Conservation (phyloP, 1,140 invertebrate species). For the Trypoxylus dichotomus region DNA sequence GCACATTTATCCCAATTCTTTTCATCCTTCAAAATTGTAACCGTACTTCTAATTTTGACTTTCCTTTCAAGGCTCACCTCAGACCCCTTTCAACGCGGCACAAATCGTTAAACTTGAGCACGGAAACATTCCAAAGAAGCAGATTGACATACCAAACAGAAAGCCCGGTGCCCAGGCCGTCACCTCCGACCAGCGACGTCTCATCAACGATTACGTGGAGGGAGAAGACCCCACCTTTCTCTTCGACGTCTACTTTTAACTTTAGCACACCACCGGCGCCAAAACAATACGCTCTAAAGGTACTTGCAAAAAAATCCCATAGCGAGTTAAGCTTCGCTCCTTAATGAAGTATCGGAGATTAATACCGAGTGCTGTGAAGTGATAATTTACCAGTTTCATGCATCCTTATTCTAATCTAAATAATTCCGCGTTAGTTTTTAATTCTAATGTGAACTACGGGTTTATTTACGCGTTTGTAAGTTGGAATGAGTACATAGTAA, state of each 20-base stretch:
- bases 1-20: too few species aligned
- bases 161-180: slow-evolving; percentile 32
- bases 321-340: too few species aligned
- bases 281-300: slow-evolving; percentile 2
- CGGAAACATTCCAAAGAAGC: slow-evolving; percentile 42
- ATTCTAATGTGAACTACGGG: neutral
- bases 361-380: neutral
- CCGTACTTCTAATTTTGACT: too few species aligned
- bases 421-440: neutral
- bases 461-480: neutral
- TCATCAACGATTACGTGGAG: slow-evolving; percentile 41
- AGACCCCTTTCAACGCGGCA: slow-evolving; percentile 34
- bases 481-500: neutral
- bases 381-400: neutral
- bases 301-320: neutral
- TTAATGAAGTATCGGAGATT: too few species aligned
- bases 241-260: slow-evolving; percentile 38
- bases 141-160: slow-evolving; percentile 41
- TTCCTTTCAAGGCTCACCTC: neutral
- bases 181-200: slow-evolving; percentile 38
- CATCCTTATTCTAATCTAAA: neutral
- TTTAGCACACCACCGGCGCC: neutral
- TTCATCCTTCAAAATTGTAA: too few species aligned
- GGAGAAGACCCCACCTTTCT: slow-evolving; percentile 47
- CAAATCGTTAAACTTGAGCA: slow-evolving; percentile 44